phyloP scores from a whole-genome alignment of 2,113 vertebrate genomes.

The Lophius piscatorius region DNA sequence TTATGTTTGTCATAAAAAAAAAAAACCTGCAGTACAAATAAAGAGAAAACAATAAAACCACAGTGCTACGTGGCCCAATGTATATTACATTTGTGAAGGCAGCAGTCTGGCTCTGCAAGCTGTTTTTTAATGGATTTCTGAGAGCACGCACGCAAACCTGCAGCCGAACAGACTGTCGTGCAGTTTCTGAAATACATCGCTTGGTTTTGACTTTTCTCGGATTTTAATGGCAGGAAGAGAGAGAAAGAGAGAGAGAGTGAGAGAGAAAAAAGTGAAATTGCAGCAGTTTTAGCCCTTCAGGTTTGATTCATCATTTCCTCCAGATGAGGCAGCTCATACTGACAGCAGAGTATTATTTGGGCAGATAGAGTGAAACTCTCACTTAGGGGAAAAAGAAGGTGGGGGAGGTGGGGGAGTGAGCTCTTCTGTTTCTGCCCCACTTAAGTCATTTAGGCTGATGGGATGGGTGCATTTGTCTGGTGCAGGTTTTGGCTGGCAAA shows the following conservation, averaged over 20 bases:
- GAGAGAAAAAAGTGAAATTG: conserved; percentile 51
- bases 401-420: conserved; percentile 13
- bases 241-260: too few relatives aligned
- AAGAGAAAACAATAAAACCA: conserved; percentile 45
- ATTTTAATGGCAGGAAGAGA: conserved; percentile 29
- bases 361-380: conserved; percentile 71
- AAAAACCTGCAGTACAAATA: conserved; percentile 27
- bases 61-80: conserved; percentile 32
- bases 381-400: conserved; percentile 55
- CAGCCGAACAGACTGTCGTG: conserved; percentile 51
- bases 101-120: conserved; percentile 50
- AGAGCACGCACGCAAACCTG: conserved; percentile 45
- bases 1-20: too few relatives aligned
- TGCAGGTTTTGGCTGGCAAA: too few relatives aligned
- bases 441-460: conserved; percentile 63
- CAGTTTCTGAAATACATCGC: conserved; percentile 49
- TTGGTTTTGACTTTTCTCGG: conserved; percentile 46
- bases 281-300: conserved; percentile 65
- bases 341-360: conserved; percentile 57
- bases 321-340: conserved; percentile 38
- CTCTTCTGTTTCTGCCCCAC: conserved; percentile 43
- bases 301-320: conserved; percentile 65
- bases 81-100: conserved; percentile 53
- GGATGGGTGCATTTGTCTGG: too few relatives aligned
- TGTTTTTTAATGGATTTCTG: conserved; percentile 61